Percentiles rank a stretch among this genome's conserved stretches.
Conservation (phyloP, 2,888 invertebrate species). For the Ommatoiulus sabulosus region DNA sequence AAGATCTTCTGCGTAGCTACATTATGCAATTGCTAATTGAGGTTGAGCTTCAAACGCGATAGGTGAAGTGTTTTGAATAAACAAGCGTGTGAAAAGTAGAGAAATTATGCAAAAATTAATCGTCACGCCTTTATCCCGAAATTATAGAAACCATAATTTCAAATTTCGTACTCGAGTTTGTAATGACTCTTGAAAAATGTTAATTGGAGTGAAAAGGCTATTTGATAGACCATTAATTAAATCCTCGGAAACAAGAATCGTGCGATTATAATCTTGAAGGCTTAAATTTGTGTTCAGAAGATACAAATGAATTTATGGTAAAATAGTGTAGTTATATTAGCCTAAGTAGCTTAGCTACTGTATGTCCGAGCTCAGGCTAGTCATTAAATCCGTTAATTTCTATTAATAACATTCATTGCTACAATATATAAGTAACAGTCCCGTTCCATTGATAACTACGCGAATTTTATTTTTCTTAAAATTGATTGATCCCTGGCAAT, state of each 20-base stretch:
- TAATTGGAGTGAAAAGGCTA: slow-evolving; percentile 37
- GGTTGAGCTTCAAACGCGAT: slow-evolving; percentile 35
- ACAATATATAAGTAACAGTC: no score
- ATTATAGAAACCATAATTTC: slow-evolving; percentile 32
- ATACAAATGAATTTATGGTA: not conserved
- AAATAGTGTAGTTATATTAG: not conserved
- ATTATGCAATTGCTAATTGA: slow-evolving; percentile 37
- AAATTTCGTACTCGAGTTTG: not conserved
- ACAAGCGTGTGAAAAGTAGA: not conserved
- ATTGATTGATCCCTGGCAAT: no score
- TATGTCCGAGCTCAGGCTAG: not conserved
- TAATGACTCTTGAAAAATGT: slow-evolving; percentile 41
- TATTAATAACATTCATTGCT: no score
- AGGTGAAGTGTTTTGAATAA: slow-evolving; percentile 31
- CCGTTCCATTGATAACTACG: no score
- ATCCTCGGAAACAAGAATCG: slow-evolving; percentile 7
- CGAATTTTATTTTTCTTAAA: no score
- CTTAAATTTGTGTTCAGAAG: not conserved
- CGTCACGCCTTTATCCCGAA: slow-evolving; percentile 12
- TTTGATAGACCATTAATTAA: slow-evolving; percentile 29
- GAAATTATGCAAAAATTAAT: slow-evolving; percentile 36
- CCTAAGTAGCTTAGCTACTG: not conserved
- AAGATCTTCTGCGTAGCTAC: not conserved
- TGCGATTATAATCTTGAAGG: slow-evolving; percentile 7
- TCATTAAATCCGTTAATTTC: no score